Base-by-base conservation (phyloP, 1,140 invertebrate species). In the Nymphalis io region DNA sequence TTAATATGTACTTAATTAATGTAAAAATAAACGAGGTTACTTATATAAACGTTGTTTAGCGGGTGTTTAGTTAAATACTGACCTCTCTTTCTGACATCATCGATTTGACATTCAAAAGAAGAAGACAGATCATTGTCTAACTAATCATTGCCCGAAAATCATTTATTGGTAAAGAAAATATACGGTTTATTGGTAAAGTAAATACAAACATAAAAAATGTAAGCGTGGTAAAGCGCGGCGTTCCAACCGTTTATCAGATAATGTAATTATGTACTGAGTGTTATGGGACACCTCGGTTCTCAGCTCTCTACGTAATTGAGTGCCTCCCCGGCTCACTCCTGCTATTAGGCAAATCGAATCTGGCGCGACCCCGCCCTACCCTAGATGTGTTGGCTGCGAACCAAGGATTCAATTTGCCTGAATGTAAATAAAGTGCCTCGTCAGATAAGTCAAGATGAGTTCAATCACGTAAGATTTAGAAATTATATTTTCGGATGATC, bases 291-390 rank as follows among this genome's bases (percentile, higher is more conserved):
- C 87, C 88, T 89, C 84, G 76, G 72, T 78, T 77, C 84, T 88
- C 83, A 79, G 72, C 79, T 78, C 84, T 88, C 83, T 79, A 68
- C 76, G 87, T 90, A 90, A 90, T 90, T 90, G 88, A 89, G 88
- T 89, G 87, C 73, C 82, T 77, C 80, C 78, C 83, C 68, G 68
- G 44, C 44, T 75, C 84, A 70, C 80, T 75, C 81, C 81, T 77
- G 78, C 87, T 89, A 90, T 90, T 90, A 90, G 87, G 88, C 87
- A 90, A 90, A 90, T 89, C 88, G 88, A 90, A 89, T 90, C 81
- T 88, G 62, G 68, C 65, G 68, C 65, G 68, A 68, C 80, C 79
- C 72, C 68, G 48, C 62, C 68, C 73, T 68, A 57, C 74, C 70
- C 68, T 58, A 27, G 74, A 53, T 78, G 76, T 79, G 81, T 88